phyloP scores from a whole-genome alignment of 2,113 vertebrate genomes.

The Chaetops frenatus region DNA sequence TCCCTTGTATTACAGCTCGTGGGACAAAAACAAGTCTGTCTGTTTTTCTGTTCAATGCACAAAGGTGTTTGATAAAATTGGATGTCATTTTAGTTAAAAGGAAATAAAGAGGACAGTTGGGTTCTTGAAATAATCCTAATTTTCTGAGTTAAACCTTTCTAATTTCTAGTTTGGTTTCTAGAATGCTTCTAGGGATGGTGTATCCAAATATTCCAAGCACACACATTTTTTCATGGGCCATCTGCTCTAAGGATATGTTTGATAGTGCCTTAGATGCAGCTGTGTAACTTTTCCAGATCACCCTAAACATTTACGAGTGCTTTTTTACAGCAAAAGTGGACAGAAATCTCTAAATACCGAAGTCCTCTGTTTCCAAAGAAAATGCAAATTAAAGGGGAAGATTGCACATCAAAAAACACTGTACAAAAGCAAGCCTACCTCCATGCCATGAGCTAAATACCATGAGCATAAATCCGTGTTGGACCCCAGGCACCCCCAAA shows the following conservation, averaged over 20 bases:
- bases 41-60: background rate
- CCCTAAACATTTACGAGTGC: background rate
- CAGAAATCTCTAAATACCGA: background rate
- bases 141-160: background rate
- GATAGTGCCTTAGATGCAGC: background rate
- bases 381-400: background rate
- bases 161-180: background rate
- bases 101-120: background rate
- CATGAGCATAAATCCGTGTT: background rate
- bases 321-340: background rate
- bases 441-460: background rate
- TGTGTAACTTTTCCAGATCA: background rate
- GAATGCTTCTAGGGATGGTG: background rate
- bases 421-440: background rate
- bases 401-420: accelerated
- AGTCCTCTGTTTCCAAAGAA: background rate
- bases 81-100: background rate
- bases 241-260: background rate
- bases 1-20: background rate
- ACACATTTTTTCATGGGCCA: background rate
- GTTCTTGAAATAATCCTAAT: background rate
- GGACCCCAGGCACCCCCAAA: background rate
- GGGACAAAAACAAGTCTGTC: background rate
- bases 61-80: background rate
- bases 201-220: background rate